Evolutionary conservation across 2,797 vertebrate species (phyloP).

Genomic region (Coracias cyanogaster): DNA sequence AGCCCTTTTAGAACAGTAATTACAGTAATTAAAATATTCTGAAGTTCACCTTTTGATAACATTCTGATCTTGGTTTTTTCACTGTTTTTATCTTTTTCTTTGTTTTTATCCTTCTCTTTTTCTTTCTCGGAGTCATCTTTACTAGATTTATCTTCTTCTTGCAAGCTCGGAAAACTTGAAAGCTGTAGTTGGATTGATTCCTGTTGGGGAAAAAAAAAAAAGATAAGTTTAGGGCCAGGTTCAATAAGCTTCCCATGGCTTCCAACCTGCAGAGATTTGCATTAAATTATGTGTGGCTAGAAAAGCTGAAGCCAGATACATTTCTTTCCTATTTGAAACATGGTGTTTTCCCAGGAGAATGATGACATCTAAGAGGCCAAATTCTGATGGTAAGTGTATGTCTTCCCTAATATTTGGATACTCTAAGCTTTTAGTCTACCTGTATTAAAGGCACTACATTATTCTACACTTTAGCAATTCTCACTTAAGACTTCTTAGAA

Average conservation of each 20-base stretch:
- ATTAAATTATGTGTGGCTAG: background rate
- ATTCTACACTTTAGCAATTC: background rate
- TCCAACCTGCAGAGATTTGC: constrained; percentile 48
- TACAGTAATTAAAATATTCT: constrained; percentile 42
- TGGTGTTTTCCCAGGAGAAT: background rate
- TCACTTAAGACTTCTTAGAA: background rate
- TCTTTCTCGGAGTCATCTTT: constrained; percentile 87
- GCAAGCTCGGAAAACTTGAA: constrained; percentile 84
- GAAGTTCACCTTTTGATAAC: constrained; percentile 90
- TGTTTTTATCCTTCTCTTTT: constrained; percentile 86
- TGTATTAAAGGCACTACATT: background rate
- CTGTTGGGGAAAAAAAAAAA: constrained; percentile 75
- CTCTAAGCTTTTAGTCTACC: background rate
- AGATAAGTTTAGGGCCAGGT: constrained; percentile 72
- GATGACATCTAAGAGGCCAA: constrained; percentile 27
- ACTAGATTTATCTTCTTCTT: constrained; percentile 85
- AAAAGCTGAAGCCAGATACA: constrained; percentile 76
- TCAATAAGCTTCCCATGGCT: constrained; percentile 19
- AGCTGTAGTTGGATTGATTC: constrained; percentile 84
- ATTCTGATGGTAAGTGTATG: background rate
- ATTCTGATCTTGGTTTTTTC: constrained; percentile 85
- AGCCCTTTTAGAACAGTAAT: background rate
- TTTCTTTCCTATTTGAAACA: constrained; percentile 68
- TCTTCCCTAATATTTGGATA: background rate
- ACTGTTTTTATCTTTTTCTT: constrained; percentile 85